A percentile compares a stretch with the other conserved stretches of the same genome.
phyloP scores from a whole-genome alignment of 2,888 invertebrate genomes.

The Scaptomyza reducta region DNA sequence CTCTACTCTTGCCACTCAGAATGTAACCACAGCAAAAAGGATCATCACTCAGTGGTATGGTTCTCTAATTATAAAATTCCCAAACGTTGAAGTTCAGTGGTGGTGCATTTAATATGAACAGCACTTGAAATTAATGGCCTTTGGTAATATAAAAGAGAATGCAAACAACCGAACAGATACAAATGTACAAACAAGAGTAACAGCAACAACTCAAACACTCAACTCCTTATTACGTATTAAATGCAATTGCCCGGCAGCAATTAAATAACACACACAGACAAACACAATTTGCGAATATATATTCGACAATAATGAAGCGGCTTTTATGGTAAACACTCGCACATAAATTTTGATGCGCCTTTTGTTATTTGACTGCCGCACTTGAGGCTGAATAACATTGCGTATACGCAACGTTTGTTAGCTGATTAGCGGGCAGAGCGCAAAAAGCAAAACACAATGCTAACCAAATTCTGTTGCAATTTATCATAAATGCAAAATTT shows the following conservation, averaged over 20 bases:
- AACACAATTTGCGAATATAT: constrained; percentile 27
- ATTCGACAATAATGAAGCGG: constrained; percentile 40
- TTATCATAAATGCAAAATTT: constrained; percentile 20
- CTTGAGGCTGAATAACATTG: constrained; percentile 27
- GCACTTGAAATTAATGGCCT: constrained; percentile 60
- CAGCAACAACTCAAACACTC: constrained; percentile 17
- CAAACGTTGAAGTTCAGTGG: constrained; percentile 4
- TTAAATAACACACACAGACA: constrained; percentile 40
- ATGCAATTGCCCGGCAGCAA: constrained; percentile 49
- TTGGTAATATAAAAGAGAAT: constrained; percentile 39
- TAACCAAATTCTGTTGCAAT: constrained; percentile 14
- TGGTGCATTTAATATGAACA: constrained; percentile 59
- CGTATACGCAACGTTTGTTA: constrained; percentile 45
- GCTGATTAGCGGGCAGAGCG: constrained; percentile 36
- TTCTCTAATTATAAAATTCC: constrained; percentile 12
- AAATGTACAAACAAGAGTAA: constrained; percentile 33
- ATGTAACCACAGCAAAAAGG: constrained; percentile 18
- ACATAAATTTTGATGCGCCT: constrained; percentile 7
- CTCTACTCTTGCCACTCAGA: too few relatives aligned
- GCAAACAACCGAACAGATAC: constrained; percentile 25
- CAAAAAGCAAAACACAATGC: neutral
- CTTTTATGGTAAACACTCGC: constrained; percentile 9
- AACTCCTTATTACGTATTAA: constrained; percentile 51
- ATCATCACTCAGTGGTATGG: constrained; percentile 37
- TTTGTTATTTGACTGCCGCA: constrained; percentile 1